A percentile compares a stretch with the other conserved stretches of the same genome.
Conservation (phyloP, 2,888 invertebrate species). For the Zonitis immaculata region DNA sequence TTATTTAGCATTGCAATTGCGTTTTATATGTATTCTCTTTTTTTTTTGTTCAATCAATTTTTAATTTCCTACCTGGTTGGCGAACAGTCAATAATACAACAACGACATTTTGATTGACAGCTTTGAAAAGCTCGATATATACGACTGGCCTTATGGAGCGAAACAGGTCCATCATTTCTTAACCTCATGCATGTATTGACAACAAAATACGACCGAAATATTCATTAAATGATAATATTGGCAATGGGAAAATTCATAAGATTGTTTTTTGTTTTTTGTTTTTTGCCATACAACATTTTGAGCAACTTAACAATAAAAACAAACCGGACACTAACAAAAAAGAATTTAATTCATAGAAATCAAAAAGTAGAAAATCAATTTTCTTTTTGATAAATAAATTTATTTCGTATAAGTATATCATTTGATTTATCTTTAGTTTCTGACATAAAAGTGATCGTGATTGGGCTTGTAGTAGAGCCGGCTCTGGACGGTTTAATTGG, state of each 20-base stretch:
- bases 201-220: conserved; percentile 38
- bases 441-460: too few relatives aligned
- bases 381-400: too few relatives aligned
- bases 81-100: conserved; percentile 35
- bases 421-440: too few relatives aligned
- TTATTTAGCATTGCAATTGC: neutral
- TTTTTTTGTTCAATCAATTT: conserved; percentile 37
- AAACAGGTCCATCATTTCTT: conserved; percentile 37
- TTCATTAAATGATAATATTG: conserved; percentile 39
- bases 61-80: conserved; percentile 40
- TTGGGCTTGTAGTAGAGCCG: too few relatives aligned
- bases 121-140: conserved; percentile 29
- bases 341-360: too few relatives aligned
- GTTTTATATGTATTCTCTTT: neutral
- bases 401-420: too few relatives aligned
- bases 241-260: neutral
- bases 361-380: too few relatives aligned
- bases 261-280: neutral
- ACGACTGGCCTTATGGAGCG: conserved; percentile 34
- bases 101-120: conserved; percentile 36
- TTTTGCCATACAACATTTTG: neutral
- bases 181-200: conserved; percentile 35
- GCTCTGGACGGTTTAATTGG: neutral
- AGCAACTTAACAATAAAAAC: neutral
- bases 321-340: too few relatives aligned